A percentile compares a stretch with the other conserved stretches of the same genome.
Conservation (phyloP, 2,113 vertebrate species). For the Microcebus tavaratra region DNA sequence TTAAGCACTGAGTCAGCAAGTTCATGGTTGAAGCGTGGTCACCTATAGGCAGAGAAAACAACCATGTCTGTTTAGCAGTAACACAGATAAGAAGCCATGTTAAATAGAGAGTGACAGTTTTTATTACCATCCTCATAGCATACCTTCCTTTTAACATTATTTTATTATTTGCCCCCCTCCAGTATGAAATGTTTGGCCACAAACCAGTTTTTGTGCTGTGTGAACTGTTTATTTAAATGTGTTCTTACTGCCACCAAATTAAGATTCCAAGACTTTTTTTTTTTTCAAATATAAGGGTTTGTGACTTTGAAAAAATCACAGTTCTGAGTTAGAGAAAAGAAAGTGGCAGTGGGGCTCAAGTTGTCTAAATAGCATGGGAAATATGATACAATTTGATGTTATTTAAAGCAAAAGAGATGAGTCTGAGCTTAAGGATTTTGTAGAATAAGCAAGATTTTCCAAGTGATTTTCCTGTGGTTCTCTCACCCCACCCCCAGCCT, state of each 20-base stretch:
- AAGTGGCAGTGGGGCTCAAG: background rate
- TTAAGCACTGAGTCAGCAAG: background rate
- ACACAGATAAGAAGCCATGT: background rate
- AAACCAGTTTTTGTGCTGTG: background rate
- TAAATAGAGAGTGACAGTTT: background rate
- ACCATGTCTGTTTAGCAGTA: background rate
- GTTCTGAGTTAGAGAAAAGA: background rate
- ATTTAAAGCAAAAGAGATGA: constrained; percentile 29
- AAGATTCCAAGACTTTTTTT: background rate
- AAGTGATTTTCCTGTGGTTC: background rate
- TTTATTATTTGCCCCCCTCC: background rate
- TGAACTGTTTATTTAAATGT: constrained; percentile 5
- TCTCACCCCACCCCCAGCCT: background rate
- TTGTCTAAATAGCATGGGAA: background rate
- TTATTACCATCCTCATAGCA: background rate
- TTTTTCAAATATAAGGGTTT: constrained; percentile 9
- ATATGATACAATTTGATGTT: background rate
- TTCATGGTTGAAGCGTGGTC: background rate
- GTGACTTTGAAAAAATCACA: background rate
- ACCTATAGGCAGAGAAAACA: background rate
- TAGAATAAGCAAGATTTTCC: background rate
- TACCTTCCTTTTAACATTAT: background rate
- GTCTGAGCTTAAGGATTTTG: background rate
- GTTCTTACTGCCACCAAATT: constrained; percentile 1
- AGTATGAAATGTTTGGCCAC: background rate